Conservation (phyloP, 2,797 vertebrate species). For the Tympanoctomys barrerae region DNA sequence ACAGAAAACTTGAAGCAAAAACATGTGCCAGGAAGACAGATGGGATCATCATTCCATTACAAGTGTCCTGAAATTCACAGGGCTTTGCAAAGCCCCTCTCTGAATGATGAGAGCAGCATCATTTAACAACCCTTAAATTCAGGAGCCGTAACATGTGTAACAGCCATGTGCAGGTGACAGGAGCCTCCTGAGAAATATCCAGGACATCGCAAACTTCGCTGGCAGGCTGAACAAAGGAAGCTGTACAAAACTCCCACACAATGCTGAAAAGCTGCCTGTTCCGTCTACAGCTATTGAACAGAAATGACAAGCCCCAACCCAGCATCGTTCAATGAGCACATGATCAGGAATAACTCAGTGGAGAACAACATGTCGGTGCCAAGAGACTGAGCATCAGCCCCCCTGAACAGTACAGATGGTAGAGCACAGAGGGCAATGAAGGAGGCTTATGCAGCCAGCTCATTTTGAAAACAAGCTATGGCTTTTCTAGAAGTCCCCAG, state of each 20-base stretch:
- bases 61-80: slow-evolving; percentile 61
- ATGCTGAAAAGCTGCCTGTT: neutral
- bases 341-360: neutral
- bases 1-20: slow-evolving; percentile 51
- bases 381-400: neutral
- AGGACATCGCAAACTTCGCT: slow-evolving; percentile 35
- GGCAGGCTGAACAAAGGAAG: slow-evolving; percentile 29
- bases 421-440: neutral
- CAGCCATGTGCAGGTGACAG: slow-evolving; percentile 34
- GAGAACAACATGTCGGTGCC: neutral
- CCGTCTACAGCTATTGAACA: slow-evolving; percentile 32
- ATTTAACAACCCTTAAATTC: slow-evolving; percentile 64
- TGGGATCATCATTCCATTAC: slow-evolving; percentile 50
- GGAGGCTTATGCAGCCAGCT: neutral
- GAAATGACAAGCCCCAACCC: neutral
- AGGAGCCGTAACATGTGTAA: slow-evolving; percentile 34
- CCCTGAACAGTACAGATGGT: neutral
- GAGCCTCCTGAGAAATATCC: slow-evolving; percentile 45
- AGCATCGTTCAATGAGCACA: neutral
- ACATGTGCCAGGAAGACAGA: slow-evolving; percentile 70
- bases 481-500: slow-evolving; percentile 54
- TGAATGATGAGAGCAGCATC: slow-evolving; percentile 47
- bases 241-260: neutral
- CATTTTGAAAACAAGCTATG: slow-evolving; percentile 6
- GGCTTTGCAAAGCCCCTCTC: slow-evolving; percentile 43